Base-by-base conservation (phyloP, 2,888 invertebrate genomes). In the Ceramica pisi region DNA sequence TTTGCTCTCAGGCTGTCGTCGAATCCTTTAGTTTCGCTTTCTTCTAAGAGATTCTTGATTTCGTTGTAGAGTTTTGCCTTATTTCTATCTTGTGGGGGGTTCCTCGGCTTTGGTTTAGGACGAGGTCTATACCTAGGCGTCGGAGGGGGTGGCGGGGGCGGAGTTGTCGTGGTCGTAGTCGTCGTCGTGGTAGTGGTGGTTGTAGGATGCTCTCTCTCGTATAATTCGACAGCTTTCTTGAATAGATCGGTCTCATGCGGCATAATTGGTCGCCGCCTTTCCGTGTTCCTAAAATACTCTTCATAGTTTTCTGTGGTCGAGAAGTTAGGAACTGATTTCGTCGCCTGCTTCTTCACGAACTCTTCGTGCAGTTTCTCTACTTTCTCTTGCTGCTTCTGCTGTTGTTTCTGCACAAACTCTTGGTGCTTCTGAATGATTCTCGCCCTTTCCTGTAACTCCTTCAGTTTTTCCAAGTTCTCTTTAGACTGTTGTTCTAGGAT, bases 321-420 rank as follows among this genome's bases (percentile, higher is more conserved):
- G 82, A 88, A 96, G 59, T 94, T 90, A 77, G 97, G 97, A 80
- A 96, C 92, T 70, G 96, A 94, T 83, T 97, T 97, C 38, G 97
- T 97, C 8, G 97, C 97, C 89, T 98, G 98, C 80, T 97, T 97
- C 80, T 96, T 97, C 0, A 97, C 85, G 86, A 97, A 97, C 71
- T 97, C 97, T 81, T 97, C 97, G 81, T 98, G 98, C 41, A 98
- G 95, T 84, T 97, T 97, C 79, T 98, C 97, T 0, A 98, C 97
- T 88, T 98, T 98, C 86, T 97, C 97, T 86, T 98, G 97, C 56
- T 98, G 97, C 83, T 98, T 98, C 82, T 98, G 97, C 84, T 98
- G 98, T 86, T 98, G 98, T 87, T 97, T 98, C 85, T 98, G 98
- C 7, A 98, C 97, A 83, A 98, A 97, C 81, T 98, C 97, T 85